Percentiles rank a stretch among this genome's conserved stretches.
Conservation (phyloP, 1,140 invertebrate species). For the Pseudomyrmex gracilis region DNA sequence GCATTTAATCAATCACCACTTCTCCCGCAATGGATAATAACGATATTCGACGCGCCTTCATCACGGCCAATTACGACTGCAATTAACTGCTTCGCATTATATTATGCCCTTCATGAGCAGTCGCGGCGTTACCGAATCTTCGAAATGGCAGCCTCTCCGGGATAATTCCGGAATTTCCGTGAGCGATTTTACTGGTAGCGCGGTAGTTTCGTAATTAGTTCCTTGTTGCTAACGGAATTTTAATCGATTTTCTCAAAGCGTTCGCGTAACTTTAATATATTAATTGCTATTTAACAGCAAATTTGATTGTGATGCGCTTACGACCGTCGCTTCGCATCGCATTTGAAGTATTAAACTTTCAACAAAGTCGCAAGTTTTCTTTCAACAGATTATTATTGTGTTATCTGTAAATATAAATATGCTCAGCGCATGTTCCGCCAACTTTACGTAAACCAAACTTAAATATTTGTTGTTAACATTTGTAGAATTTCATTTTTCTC, state of each 20-base stretch:
- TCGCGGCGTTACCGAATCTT: slow-evolving; percentile 42
- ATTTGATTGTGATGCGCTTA: slow-evolving; percentile 23
- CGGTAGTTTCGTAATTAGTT: slow-evolving; percentile 65
- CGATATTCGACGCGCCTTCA: slow-evolving; percentile 29
- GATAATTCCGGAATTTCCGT: slow-evolving; percentile 60
- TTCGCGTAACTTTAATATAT: slow-evolving; percentile 7
- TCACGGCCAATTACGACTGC: slow-evolving; percentile 45
- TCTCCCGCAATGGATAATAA: slow-evolving; percentile 52
- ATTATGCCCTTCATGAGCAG: slow-evolving; percentile 34
- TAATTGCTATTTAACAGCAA: slow-evolving; percentile 34
- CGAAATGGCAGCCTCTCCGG: slow-evolving; percentile 55
- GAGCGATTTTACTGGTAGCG: slow-evolving; percentile 48
- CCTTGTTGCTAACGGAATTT: slow-evolving; percentile 54
- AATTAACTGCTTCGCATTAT: slow-evolving; percentile 63
- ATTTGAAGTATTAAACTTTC: neutral
- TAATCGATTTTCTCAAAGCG: slow-evolving; percentile 61
- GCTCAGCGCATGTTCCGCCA: neutral
- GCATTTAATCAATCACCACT: slow-evolving; percentile 58
- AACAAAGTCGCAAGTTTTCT: neutral
- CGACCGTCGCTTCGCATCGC: neutral
- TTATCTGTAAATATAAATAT: neutral
- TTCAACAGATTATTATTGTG: neutral
- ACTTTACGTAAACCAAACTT: neutral
- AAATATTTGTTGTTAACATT: neutral
- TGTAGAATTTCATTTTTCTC: too few relatives aligned